Percentiles rank a stretch among this genome's conserved stretches.
These are phyloP conservation scores for Festucalex cinctus DNA, from an alignment of 2,113 vertebrate genomes.

Conservation along the genomic window DNA sequence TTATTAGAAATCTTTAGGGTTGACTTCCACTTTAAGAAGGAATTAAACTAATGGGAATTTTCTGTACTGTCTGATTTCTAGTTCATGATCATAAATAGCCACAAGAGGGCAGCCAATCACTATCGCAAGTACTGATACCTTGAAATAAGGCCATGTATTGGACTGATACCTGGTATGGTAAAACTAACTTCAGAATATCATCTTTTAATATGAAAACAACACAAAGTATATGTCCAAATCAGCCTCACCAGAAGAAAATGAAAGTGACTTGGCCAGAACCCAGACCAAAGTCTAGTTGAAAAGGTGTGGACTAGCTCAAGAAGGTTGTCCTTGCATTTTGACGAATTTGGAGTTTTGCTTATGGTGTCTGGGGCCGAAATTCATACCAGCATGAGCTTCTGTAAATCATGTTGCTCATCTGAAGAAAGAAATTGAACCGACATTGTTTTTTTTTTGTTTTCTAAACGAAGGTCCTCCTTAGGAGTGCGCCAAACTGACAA, in stretches of 20 bases:
- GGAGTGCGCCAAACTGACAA: constrained; percentile 15
- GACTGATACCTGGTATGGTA: too few relatives aligned
- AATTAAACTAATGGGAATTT: too few relatives aligned
- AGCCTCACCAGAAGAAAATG: neutral
- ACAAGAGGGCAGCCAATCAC: too few relatives aligned
- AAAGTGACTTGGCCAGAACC: neutral
- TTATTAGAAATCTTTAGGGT: too few relatives aligned
- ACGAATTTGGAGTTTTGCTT: neutral
- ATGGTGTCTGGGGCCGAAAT: neutral
- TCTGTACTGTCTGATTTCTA: too few relatives aligned
- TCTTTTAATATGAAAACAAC: neutral
- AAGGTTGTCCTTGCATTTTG: neutral
- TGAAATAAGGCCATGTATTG: too few relatives aligned
- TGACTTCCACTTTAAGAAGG: too few relatives aligned
- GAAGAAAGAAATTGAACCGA: neutral
- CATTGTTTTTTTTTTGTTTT: constrained; percentile 16
- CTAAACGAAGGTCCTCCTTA: constrained; percentile 24
- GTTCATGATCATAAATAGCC: too few relatives aligned
- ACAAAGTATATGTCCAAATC: neutral
- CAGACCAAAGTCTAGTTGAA: neutral
- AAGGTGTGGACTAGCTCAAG: neutral
- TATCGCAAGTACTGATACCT: too few relatives aligned
- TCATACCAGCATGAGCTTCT: neutral
- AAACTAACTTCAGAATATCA: neutral
- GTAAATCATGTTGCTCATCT: neutral